Conservation (phyloP, 2,797 vertebrate species). For the Channallabes apus region DNA sequence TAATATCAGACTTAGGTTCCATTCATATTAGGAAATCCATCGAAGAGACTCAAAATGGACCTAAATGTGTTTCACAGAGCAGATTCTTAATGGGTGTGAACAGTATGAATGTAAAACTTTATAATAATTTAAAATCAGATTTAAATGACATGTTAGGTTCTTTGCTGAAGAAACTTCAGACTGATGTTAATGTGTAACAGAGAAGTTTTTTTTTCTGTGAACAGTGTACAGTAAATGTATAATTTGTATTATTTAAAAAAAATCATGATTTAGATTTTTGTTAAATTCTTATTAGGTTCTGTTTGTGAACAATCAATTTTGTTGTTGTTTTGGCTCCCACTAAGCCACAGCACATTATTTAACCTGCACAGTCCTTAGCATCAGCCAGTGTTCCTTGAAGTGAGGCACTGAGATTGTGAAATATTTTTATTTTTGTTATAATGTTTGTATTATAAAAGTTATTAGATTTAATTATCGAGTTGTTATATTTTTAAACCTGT, state of each 20-base stretch:
- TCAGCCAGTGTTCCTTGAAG: background rate
- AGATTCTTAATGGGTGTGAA: too few species aligned
- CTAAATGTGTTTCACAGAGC: background rate
- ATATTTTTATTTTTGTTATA: background rate
- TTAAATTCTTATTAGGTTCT: background rate
- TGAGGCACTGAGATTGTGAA: background rate
- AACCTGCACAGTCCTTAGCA: background rate
- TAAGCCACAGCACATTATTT: background rate
- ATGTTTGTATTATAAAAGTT: background rate
- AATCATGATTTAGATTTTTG: background rate
- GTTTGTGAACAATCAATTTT: background rate
- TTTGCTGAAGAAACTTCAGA: background rate
- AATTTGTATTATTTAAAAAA: too few species aligned
- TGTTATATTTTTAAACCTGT: background rate
- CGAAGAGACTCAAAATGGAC: background rate
- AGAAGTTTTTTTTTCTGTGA: background rate
- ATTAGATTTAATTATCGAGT: background rate
- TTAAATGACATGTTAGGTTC: background rate
- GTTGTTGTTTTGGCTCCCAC: too few species aligned
- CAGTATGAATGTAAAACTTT: too few species aligned
- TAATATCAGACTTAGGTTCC: background rate
- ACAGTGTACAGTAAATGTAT: too few species aligned
- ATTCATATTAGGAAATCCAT: background rate
- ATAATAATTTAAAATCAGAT: slow-evolving; percentile 2
- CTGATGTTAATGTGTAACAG: background rate